phyloP scores from a whole-genome alignment of 2,888 invertebrate species.

The Argynnis bischoffii region DNA sequence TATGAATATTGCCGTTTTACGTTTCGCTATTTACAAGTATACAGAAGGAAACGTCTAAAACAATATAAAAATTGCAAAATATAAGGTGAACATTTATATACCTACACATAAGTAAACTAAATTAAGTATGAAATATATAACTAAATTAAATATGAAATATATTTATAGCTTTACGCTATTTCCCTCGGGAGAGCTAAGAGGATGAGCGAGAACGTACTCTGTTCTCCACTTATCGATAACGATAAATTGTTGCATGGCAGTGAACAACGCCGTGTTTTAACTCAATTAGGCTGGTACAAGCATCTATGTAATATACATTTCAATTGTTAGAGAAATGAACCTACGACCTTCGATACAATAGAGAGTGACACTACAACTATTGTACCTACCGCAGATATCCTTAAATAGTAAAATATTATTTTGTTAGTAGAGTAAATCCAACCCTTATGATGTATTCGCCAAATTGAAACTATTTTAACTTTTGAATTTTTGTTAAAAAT shows the following conservation, averaged over 20 bases:
- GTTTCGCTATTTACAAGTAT: conserved; percentile 6
- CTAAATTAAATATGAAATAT: background rate
- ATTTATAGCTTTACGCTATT: conserved; percentile 4
- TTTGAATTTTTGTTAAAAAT: conserved; percentile 28
- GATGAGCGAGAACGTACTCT: too few species aligned
- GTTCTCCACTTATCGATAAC: too few species aligned
- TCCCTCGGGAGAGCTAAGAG: background rate
- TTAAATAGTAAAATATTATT: conserved; percentile 1
- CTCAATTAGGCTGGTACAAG: too few species aligned
- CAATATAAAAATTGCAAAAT: background rate
- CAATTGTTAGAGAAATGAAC: too few species aligned
- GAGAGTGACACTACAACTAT: too few species aligned
- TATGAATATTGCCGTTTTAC: conserved; percentile 10
- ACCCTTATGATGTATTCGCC: conserved; percentile 19
- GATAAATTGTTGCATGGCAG: too few species aligned
- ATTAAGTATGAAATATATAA: background rate
- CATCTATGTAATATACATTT: too few species aligned
- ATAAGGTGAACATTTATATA: background rate
- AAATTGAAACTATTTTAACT: conserved; percentile 39
- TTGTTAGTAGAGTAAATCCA: conserved; percentile 9
- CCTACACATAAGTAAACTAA: background rate
- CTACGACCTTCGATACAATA: too few species aligned
- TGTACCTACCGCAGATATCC: background rate
- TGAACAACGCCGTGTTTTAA: conserved; percentile 6
- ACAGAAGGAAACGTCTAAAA: background rate